Percentiles rank a stretch among this genome's conserved stretches.
Conservation (phyloP, 2,113 vertebrate species). For the Equus quagga region DNA sequence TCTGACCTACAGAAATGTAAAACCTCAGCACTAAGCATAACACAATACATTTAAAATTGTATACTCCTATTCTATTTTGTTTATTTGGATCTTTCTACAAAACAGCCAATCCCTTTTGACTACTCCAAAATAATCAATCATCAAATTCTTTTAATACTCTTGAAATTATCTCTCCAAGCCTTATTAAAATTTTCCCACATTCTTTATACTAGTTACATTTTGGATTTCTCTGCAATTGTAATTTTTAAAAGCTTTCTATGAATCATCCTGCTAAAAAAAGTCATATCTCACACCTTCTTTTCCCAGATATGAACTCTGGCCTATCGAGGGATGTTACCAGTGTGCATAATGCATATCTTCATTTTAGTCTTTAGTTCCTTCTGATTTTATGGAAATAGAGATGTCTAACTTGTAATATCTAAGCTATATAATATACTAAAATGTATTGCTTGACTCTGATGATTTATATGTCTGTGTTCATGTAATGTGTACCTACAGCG, state of each 20-base stretch:
- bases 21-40: neutral
- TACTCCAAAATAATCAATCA: neutral
- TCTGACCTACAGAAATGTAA: neutral
- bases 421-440: neutral
- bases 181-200: neutral
- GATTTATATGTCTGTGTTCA: neutral
- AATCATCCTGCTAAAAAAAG: neutral
- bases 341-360: fast-evolving
- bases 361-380: neutral
- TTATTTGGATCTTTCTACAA: neutral
- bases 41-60: neutral
- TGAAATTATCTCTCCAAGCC: neutral
- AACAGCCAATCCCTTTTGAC: neutral
- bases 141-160: neutral
- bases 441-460: neutral
- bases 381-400: neutral
- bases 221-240: neutral
- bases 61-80: neutral
- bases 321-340: neutral
- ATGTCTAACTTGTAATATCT: neutral
- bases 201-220: neutral
- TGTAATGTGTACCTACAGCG: neutral
- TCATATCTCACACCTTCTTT: neutral
- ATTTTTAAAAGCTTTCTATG: neutral
- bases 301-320: neutral